Base-by-base conservation (phyloP, 2,113 vertebrate genomes). In the Neotoma lepida region DNA sequence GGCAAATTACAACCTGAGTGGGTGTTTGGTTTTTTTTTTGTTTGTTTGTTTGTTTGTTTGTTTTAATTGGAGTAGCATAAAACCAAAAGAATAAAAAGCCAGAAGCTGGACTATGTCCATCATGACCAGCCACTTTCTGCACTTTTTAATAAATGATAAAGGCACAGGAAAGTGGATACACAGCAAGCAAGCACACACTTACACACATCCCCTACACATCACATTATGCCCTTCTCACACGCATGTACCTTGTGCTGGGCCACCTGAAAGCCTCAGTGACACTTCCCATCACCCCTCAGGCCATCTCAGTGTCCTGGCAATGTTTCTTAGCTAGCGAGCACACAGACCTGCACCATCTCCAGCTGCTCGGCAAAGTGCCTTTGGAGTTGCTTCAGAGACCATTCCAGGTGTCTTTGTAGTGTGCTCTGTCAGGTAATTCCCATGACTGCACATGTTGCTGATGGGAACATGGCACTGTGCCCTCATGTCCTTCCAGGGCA, bases 1-100 rank as follows among this genome's bases (percentile, higher is more conserved):
- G 76, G 90, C 68, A 96, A 93, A 96, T 97, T 97, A 97, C 18
- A 94, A 97, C 35, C 84, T 77, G 82, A 87, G 85, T 73, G 86
- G 49, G 68, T 39, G 68, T 39, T 71, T 33, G 1, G n/a, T n/a
- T n/a, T n/a, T n/a, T n/a, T n/a, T n/a, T n/a, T 77, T 49, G 7
- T 76, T 84, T 85, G 15, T 86, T 80, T 80, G 39, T 41, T 71
- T 33, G 1, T n/a, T 77, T 49, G 7, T 76, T 84, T 85, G 15
- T 86, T 80, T 80, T 5, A 89, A 35, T 22, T 88, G 68, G 56
- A 88, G 22, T 89, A 89, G 95, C 28, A 94, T 61, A 95, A 93
- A 95, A 89, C 58, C 5, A 85, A 77, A 92, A 90, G 58, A 85
- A 87, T 22, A 89, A 95, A 95, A 90, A 92, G 14, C 4, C n/a